These are phyloP conservation scores for Lepidonotus clava DNA, from an alignment of 2,888 invertebrate genomes.

Conservation along the genomic window DNA sequence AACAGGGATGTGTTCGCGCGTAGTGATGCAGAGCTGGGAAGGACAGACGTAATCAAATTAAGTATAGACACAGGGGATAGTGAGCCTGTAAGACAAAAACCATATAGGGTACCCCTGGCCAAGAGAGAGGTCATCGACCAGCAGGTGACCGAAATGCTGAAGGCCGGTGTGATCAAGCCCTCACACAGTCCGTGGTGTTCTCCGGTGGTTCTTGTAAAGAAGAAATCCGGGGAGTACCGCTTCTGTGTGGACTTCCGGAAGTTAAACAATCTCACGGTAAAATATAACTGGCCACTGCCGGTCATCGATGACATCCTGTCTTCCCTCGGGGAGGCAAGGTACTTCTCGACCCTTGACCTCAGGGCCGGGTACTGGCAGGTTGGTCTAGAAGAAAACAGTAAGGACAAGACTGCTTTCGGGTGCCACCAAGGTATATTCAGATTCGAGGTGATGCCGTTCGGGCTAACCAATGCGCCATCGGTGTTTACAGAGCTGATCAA, in stretches of 20 bases:
- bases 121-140: background rate
- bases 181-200: conserved; percentile 24
- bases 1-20: no score
- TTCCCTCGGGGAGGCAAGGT: background rate
- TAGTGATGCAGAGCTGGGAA: no score
- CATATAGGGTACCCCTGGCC: no score
- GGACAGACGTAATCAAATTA: no score
- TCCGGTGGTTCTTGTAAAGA: background rate
- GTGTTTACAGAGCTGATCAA: conserved; percentile 21
- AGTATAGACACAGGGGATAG: no score
- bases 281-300: conserved; percentile 25
- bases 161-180: background rate
- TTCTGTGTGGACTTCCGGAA: conserved; percentile 28
- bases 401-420: conserved; percentile 24
- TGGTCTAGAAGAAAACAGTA: background rate
- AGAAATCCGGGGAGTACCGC: background rate
- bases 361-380: background rate
- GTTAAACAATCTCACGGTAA: background rate
- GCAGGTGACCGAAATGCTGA: conserved; percentile 14
- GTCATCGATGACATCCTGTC: conserved; percentile 13
- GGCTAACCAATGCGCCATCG: background rate
- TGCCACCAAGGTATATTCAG: conserved; percentile 24
- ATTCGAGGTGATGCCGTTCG: conserved; percentile 12
- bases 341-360: background rate
- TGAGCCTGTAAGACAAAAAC: no score